Base-by-base conservation (phyloP, 2,797 vertebrate species). In the Serranus cabrilla region DNA sequence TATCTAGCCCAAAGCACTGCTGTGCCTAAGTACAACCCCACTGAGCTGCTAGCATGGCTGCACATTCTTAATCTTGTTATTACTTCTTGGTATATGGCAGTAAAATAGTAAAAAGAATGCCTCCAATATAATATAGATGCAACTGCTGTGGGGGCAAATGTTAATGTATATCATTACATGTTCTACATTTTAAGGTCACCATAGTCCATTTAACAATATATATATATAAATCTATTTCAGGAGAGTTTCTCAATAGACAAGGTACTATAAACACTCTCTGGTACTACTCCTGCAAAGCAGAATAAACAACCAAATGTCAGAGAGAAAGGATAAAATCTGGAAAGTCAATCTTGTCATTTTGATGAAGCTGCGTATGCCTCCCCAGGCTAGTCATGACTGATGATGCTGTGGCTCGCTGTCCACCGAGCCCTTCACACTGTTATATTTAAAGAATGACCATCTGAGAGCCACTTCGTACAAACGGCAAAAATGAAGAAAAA, bases 271-370 rank as follows among this genome's bases (percentile, higher is more conserved):
- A 63, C 45, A 70, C 51, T 49, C 49, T 21, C 7, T 71, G 74
- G 42, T 69, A 46, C 63, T 70, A 79, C 74, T 56, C 37, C 76
- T 65, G 60, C 78, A 80, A 78, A 81, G 69, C 50, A 71, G 78
- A 75, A 88, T 86, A 91, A 93, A 93, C 86, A 91, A 85, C 54
- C 61, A 86, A 89, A 88, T 88, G 90, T 91, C 89, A 88, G 62
- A 70, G 85, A 87, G 78, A 89, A 87, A 83, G 81, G 85, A 91
- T 88, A 89, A 92, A 92, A 92, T 88, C 86, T 89, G 81, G 87
- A 92, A 91, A 91, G 89, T 93, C 91, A 91, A 89, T 92, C 87
- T 87, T 93, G 93, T 93, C 92, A 90, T 90, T 92, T 91, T 93
- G 93, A 93, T 92, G 84, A 93, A 93, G 86, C 89, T 87, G 83